Base-by-base conservation (phyloP, 2,113 vertebrate species). In the Clarias gariepinus region DNA sequence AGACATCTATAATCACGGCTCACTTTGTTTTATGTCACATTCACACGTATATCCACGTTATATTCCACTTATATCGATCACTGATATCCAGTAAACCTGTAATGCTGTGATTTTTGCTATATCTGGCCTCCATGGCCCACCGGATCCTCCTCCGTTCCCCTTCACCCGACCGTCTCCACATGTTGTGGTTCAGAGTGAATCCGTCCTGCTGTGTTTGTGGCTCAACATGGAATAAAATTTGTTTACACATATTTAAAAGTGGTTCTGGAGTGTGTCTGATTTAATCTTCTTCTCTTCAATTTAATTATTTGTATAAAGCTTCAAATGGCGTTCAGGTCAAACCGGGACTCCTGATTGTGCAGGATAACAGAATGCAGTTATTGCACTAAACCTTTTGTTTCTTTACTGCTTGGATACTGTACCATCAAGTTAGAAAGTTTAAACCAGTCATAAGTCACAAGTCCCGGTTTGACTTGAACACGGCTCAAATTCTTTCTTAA, bases 191-290 rank as follows among this genome's bases (percentile, higher is more conserved):
- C 36, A 55, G 66, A 58, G 15, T 87, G 15, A 81, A 87, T 81
- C 63, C 15, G 57, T 81, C 57, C 21, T 83, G 80, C 69, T 78
- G 82, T 89, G 83, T 89, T 85, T 78, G 79, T 81, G 86, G 82
- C 63, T 82, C 25, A 79, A 85, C 23, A 80, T 83, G 25, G 1
- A 87, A 87, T 89, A 89, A 87, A 87, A 87, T 58, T 52, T 82
- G 86, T 89, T 82, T 85, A 87, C 83, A 85, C 79, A 36, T 8
- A 66, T 81, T 76, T 74, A 81, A 7, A 68, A 66, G 23, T 41
- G 77, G 55, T 23, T 11, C 61, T 0, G 23, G 30, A n/a, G 47
- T 1, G 13, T 73, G 33, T 57, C 13, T 82, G 82, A 28, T 55
- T 81, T 61, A n/a, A 47, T 36, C 8, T 16, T 4, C 1, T 36